Percentiles rank a stretch among this genome's conserved stretches.
These are phyloP conservation scores for Megalopta genalis DNA, from an alignment of 1,140 invertebrate species.

Conservation along the genomic window DNA sequence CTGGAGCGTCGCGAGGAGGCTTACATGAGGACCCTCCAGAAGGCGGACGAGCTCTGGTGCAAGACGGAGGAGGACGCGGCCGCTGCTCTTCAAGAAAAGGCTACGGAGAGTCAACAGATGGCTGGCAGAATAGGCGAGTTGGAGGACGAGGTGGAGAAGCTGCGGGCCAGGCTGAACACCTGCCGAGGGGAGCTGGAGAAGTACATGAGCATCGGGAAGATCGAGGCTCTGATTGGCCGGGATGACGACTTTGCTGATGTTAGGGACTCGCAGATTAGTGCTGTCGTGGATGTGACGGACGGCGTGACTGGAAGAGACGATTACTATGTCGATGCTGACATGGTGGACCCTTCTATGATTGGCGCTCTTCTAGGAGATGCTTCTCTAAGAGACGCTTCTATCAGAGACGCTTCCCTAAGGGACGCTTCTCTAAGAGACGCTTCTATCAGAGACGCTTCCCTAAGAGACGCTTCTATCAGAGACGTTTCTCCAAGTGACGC, in stretches of 20 bases:
- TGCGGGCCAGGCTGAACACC: constrained; percentile 25
- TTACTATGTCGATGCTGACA: not conserved
- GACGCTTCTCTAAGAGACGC: too few species aligned
- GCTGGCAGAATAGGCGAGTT: constrained; percentile 60
- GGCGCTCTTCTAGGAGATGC: too few species aligned
- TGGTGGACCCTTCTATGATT: too few species aligned
- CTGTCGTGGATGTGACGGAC: not conserved
- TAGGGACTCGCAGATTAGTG: constrained; percentile 7
- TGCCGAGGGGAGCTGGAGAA: constrained; percentile 52
- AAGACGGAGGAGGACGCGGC: constrained; percentile 82
- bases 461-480: too few species aligned
- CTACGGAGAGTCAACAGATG: constrained; percentile 66
- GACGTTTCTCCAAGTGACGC: too few species aligned
- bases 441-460: too few species aligned
- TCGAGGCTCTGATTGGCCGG: constrained; percentile 48
- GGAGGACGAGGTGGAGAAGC: constrained; percentile 63
- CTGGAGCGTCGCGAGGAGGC: constrained; percentile 84
- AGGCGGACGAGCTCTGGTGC: constrained; percentile 87
- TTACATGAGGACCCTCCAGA: constrained; percentile 86
- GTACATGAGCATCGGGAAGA: constrained; percentile 42
- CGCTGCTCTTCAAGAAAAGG: constrained; percentile 70
- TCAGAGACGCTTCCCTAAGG: too few species aligned
- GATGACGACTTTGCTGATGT: constrained; percentile 59
- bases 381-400: too few species aligned
- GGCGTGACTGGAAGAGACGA: constrained; percentile 26